These are phyloP conservation scores for Ophraella communa DNA, from an alignment of 2,888 invertebrate species.

Conservation along the genomic window DNA sequence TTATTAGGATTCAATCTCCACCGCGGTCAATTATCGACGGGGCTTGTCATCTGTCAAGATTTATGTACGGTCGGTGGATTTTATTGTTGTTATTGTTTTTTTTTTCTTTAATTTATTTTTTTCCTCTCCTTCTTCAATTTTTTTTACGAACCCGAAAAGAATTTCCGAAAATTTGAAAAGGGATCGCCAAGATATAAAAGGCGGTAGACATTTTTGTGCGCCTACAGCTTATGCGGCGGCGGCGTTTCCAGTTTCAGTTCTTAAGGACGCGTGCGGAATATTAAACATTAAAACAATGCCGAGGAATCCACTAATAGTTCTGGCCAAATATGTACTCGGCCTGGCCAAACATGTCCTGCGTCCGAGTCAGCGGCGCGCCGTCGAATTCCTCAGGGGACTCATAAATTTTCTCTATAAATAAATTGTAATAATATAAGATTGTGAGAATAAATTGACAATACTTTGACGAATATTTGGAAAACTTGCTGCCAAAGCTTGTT, in stretches of 20 bases:
- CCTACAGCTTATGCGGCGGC: neutral
- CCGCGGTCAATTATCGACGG: conserved; percentile 24
- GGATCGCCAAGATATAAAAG: neutral
- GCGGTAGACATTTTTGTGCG: conserved; percentile 7
- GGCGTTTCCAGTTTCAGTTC: conserved; percentile 30
- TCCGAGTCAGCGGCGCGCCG: conserved; percentile 24
- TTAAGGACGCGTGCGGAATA: conserved; percentile 58
- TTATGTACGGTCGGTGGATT: conserved; percentile 2
- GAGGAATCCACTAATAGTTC: conserved; percentile 61
- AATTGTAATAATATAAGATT: too few species aligned
- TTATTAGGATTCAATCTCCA: conserved; percentile 39
- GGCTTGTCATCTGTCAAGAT: conserved; percentile 9
- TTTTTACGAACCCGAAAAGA: conserved; percentile 4
- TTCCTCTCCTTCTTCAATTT: too few species aligned
- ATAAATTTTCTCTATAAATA: too few species aligned
- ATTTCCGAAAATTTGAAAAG: conserved; percentile 40
- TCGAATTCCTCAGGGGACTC: neutral
- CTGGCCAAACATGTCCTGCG: conserved; percentile 40
- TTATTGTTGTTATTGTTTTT: neutral
- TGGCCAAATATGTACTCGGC: conserved; percentile 55
- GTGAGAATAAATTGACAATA: too few species aligned
- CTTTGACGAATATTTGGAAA: too few species aligned
- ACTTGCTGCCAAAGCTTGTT: too few species aligned
- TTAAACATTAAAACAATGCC: conserved; percentile 60
- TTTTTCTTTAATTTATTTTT: too few species aligned